Base-by-base conservation (phyloP, 2,797 vertebrate species). In the Cyprinella venusta region DNA sequence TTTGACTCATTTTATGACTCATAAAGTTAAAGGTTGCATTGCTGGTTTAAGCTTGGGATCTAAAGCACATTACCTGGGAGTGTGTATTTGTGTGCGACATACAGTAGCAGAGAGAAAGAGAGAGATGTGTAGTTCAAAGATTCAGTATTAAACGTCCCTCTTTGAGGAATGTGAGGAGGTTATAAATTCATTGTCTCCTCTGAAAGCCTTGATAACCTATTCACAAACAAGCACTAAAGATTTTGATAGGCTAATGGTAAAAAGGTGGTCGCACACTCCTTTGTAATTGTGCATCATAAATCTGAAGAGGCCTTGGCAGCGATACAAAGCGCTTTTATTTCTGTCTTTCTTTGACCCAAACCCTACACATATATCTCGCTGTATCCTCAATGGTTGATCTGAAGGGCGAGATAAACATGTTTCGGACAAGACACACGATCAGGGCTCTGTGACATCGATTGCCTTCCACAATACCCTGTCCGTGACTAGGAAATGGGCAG, bases 281-380 rank as follows among this genome's bases (percentile, higher is more conserved):
- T 96, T 95, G 93, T 96, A 95, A 95, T 91, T 93, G 90, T 92
- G 89, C 92, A 91, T 94, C 95, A 96, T 99, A 97, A 97, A 98
- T 98, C 96, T 96, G 95, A 91, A 92, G 92, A 91, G 90, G 87
- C 88, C 90, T 92, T 94, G 91, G 94, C 91, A 91, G 92, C 89
- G 65, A 72, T 88, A 98, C 96, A 98, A 98, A 94, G 94, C 86
- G 78, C 87, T 90, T 89, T 93, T 96, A 94, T 95, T 95, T 95
- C 90, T 82, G 90, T 92, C 87, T 90, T 93, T 90, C 92, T 93
- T 94, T 93, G 92, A 86, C 63, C 83, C 92, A 84, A 89, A 90
- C 91, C 93, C 93, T 86, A 90, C 93, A 93, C 96, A 95, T 97
- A 96, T 96, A 97, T 97, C 82, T 96, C 95, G 90, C 92, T 85